Base-by-base conservation (phyloP, 1,140 invertebrate species). In the Bombus haemorrhoidalis region DNA sequence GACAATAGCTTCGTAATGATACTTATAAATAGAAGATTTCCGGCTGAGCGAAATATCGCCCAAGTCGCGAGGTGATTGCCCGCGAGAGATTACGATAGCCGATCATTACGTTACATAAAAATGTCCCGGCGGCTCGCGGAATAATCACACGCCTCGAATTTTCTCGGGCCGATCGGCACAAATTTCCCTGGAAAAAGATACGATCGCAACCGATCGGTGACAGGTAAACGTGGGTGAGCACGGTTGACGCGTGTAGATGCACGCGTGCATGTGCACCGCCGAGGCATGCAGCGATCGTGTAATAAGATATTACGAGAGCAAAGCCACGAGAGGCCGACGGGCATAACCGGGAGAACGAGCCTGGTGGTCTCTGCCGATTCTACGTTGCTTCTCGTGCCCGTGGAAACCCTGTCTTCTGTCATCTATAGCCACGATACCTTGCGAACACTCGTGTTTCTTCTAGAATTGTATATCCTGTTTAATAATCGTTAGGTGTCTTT, bases 231-330 rank as follows among this genome's bases (percentile, higher is more conserved):
- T 73, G 83, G 68, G 64, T 62, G 57, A 72, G 37, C 83, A 5
- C 32, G 28, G 34, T 1, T 15, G 66, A 6, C 12, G n/a, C 68
- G 59, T 41, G 13, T 66, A 66, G n/a, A n/a, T 59, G 32, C 75
- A 81, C 80, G n/a, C 72, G 76, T 77, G 66, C 78, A 83, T 86
- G 62, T 15, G 59, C 74, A 83, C 39, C 53, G 78, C 37, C 73
- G 71, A 69, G 71, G 89, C 86, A 88, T 74, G 74, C 89, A 72
- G 85, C 85, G 90, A 91, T 91, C 90, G 90, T 89, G 87, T 91
- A 91, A 91, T 90, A 91, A 91, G 90, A 91, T 91, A 91, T 91
- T 91, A 87, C 87, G 75, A 91, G 89, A 88, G 84, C 89, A 88
- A 89, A 89, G 73, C 80, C 87, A 84, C 90, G 89, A 87, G 77